Evolutionary conservation across 2,888 invertebrate species (phyloP).

Genomic region (Andricus quercusramuli): DNA sequence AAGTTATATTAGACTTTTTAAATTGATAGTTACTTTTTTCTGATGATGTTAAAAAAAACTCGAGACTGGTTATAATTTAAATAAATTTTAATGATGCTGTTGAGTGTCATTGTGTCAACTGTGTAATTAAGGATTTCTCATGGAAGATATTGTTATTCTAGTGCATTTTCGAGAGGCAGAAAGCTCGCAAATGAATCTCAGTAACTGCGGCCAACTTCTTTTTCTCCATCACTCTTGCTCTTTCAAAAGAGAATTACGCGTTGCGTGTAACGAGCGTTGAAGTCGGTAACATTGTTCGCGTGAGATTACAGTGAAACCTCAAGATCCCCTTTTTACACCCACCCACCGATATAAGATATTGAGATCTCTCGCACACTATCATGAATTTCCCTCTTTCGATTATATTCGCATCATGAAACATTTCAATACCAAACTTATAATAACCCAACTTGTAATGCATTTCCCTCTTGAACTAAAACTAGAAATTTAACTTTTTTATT

Average conservation of each 20-base stretch:
- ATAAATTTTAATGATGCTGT: constrained; percentile 32
- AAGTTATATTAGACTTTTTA: no score
- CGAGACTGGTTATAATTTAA: background rate
- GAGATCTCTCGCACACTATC: background rate
- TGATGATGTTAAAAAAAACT: background rate
- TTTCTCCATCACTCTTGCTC: background rate
- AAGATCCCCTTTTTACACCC: constrained; percentile 57
- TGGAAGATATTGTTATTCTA: constrained; percentile 23
- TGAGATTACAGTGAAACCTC: constrained; percentile 69
- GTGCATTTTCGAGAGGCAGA: constrained; percentile 15
- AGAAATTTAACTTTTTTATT: background rate
- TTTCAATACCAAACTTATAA: background rate
- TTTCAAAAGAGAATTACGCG: constrained; percentile 63
- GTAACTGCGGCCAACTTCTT: constrained; percentile 19
- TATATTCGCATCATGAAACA: background rate
- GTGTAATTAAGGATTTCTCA: background rate
- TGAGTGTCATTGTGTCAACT: constrained; percentile 8
- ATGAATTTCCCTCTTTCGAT: background rate
- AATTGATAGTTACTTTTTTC: background rate
- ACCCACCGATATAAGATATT: background rate
- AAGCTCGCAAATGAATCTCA: constrained; percentile 31
- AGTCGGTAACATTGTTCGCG: constrained; percentile 68
- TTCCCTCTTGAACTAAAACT: background rate
- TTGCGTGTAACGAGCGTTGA: constrained; percentile 67
- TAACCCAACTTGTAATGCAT: background rate